These are phyloP conservation scores for Mesoligia furuncula DNA, from an alignment of 2,888 invertebrate genomes.

Conservation along the genomic window DNA sequence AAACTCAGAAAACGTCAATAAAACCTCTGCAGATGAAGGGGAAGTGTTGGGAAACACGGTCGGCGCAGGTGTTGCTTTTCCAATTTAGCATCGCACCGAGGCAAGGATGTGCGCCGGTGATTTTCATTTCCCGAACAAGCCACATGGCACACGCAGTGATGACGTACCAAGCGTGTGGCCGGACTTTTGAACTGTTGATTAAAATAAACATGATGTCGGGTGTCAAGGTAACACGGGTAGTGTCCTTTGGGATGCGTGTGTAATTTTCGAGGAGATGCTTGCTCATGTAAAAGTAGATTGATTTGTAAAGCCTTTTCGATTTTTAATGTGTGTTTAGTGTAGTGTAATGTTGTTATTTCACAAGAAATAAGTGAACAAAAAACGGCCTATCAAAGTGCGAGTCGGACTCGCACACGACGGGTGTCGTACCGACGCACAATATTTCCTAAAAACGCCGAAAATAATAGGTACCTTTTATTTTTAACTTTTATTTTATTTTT, in stretches of 20 bases:
- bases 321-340: neutral
- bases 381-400: neutral
- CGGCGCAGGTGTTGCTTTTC: conserved; percentile 81
- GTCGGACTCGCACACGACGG: neutral
- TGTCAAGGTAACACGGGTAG: conserved; percentile 36
- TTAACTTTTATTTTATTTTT: neutral
- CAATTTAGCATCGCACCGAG: conserved; percentile 76
- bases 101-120: conserved; percentile 76
- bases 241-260: conserved; percentile 11
- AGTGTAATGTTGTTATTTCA: too few relatives aligned
- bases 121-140: conserved; percentile 73
- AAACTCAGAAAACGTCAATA: conserved; percentile 58
- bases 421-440: neutral
- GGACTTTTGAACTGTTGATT: conserved; percentile 71
- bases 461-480: neutral
- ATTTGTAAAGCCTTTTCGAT: neutral
- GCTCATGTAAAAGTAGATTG: neutral
- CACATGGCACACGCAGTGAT: conserved; percentile 65
- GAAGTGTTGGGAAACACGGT: conserved; percentile 71
- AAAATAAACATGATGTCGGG: conserved; percentile 50
- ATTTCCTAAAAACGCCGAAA: neutral
- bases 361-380: neutral
- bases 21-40: conserved; percentile 57
- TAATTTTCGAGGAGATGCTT: neutral
- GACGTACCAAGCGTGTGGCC: conserved; percentile 56